phyloP scores from a whole-genome alignment of 2,888 invertebrate genomes.

The Eupithecia vulgata region DNA sequence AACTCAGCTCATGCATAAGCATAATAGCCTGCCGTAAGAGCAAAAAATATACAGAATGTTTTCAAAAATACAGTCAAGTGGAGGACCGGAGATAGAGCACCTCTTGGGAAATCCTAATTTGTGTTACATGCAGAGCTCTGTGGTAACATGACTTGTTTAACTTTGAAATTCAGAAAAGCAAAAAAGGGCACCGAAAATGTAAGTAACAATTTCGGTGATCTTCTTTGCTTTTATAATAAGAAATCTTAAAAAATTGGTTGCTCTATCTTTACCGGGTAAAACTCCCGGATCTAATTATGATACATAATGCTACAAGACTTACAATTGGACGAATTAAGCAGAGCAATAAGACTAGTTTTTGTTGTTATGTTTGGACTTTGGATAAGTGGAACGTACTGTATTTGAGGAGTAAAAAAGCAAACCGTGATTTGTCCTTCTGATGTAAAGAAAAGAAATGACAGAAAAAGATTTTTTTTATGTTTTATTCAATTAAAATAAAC shows the following conservation, averaged over 20 bases:
- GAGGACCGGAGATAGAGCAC: neutral
- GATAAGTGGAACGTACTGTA: neutral
- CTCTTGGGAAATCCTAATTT: constrained; percentile 4
- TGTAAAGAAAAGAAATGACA: too few species aligned
- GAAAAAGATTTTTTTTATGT: too few species aligned
- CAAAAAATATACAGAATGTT: neutral
- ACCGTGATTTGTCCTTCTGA: too few species aligned
- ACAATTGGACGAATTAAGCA: constrained; percentile 79
- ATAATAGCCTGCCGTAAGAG: neutral
- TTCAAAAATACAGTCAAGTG: neutral
- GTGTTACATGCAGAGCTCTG: neutral
- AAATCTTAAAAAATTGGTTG: too few species aligned
- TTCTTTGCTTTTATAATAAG: neutral
- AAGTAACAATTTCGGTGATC: neutral
- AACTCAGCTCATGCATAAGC: constrained; percentile 29
- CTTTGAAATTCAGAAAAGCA: neutral
- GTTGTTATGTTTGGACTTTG: constrained; percentile 36
- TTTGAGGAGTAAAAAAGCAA: neutral
- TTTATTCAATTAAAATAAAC: too few species aligned
- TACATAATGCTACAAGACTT: constrained; percentile 70
- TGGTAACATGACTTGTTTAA: neutral
- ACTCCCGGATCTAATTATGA: constrained; percentile 63
- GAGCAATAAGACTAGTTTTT: constrained; percentile 57
- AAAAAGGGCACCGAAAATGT: too few species aligned
- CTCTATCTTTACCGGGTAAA: too few species aligned